Percentiles rank a stretch among this genome's conserved stretches.
These are phyloP conservation scores for Incurvaria masculella DNA, from an alignment of 2,888 invertebrate species.

Conservation along the genomic window DNA sequence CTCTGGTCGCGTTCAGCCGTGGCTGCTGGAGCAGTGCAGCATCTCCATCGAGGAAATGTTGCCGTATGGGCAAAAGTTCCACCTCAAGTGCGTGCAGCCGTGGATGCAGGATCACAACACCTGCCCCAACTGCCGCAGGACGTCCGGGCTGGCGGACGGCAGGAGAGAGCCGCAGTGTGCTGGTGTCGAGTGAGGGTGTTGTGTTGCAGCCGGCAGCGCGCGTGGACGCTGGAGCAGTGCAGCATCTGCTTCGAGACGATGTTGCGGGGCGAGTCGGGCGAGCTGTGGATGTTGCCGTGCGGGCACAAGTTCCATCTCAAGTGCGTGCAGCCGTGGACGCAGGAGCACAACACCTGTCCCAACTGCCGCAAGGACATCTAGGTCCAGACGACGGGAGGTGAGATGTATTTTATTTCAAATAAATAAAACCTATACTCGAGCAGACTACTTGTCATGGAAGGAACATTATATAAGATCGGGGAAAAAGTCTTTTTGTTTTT, in stretches of 20 bases:
- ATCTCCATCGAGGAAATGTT: not conserved
- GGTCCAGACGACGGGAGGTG: no score
- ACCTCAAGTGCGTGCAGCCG: slow-evolving; percentile 37
- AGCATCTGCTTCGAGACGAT: slow-evolving; percentile 46
- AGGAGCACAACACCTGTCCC: slow-evolving; percentile 42
- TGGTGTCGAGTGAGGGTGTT: no score
- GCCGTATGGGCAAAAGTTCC: slow-evolving; percentile 25
- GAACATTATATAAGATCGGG: no score
- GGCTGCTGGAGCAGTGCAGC: not conserved
- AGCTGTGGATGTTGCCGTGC: slow-evolving; percentile 19
- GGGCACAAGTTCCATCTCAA: slow-evolving; percentile 41
- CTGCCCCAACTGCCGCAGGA: slow-evolving; percentile 26
- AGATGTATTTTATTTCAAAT: no score
- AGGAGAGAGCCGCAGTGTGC: no score
- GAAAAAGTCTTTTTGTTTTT: no score
- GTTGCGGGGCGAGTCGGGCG: not conserved
- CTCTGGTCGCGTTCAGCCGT: not conserved
- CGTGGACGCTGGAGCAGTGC: slow-evolving; percentile 40
- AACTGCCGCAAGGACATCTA: slow-evolving; percentile 5
- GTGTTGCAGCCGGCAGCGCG: slow-evolving; percentile 32
- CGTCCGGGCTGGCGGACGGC: no score
- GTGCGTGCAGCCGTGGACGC: slow-evolving; percentile 43
- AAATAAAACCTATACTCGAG: no score
- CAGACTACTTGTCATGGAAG: no score
- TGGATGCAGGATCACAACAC: slow-evolving; percentile 43